Evolutionary conservation across 2,113 vertebrate species (phyloP).

Genomic region (Uropsilus gracilis): DNA sequence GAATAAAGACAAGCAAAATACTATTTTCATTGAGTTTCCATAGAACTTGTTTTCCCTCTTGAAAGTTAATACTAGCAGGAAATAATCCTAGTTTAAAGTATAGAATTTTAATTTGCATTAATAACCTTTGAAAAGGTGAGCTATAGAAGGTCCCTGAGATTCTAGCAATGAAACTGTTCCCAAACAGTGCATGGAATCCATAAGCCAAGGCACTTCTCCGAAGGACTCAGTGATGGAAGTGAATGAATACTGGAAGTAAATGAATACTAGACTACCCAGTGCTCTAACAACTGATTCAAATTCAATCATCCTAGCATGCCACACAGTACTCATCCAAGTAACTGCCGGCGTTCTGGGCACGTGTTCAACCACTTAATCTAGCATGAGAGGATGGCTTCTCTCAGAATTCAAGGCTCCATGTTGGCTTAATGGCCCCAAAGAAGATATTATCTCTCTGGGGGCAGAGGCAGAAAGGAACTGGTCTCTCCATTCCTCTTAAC

Average conservation of each 20-base stretch:
- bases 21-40: not conserved
- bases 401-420: constrained; percentile 37
- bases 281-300: constrained; percentile 69
- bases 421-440: not conserved
- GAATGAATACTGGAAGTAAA: constrained; percentile 63
- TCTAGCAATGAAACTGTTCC: constrained; percentile 26
- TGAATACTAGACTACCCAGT: constrained; percentile 19
- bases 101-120: constrained; percentile 36
- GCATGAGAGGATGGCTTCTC: not conserved
- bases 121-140: constrained; percentile 46
- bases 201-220: constrained; percentile 65
- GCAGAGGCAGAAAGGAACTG: not conserved
- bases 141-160: constrained; percentile 44
- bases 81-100: constrained; percentile 50
- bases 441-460: not conserved
- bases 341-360: constrained; percentile 60
- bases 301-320: constrained; percentile 53
- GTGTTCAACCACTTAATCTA: constrained; percentile 70
- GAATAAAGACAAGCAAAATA: constrained; percentile 1
- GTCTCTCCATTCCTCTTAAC: not conserved
- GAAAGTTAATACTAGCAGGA: constrained; percentile 33
- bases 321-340: constrained; percentile 71
- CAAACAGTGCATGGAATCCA: not conserved
- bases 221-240: constrained; percentile 56
- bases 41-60: not conserved